Percentiles rank a stretch among this genome's conserved stretches.
Evolutionary conservation across 30 jellyfish, hydroid and myxozoan genomes (phyloP).

Genomic region (Aurelia aurita complex sp. Pacific): DNA sequence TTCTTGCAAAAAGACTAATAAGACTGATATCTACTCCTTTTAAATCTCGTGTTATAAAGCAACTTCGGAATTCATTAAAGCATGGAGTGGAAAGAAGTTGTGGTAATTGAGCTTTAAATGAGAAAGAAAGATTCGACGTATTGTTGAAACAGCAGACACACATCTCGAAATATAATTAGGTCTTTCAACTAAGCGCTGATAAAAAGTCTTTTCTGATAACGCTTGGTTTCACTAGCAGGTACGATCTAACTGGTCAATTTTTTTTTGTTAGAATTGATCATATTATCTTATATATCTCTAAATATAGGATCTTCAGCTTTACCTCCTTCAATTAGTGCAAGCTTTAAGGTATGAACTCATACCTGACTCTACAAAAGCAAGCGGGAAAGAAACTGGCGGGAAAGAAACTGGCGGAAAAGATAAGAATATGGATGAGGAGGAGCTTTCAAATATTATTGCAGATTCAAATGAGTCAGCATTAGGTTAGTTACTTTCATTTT

Average conservation of each 20-base stretch:
- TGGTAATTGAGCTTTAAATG: too few relatives aligned
- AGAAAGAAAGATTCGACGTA: too few relatives aligned
- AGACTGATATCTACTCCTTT: too few relatives aligned
- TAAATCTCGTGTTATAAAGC: too few relatives aligned
- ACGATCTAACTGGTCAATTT: background rate
- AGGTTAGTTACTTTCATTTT: slow-evolving; percentile 10
- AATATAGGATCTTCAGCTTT: slow-evolving; percentile 83
- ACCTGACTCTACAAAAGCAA: background rate
- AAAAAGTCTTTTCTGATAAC: too few relatives aligned
- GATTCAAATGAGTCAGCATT: slow-evolving; percentile 3
- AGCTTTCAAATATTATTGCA: slow-evolving; percentile 21
- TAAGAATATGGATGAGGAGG: slow-evolving; percentile 17
- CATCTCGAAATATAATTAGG: too few relatives aligned
- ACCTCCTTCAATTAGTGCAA: slow-evolving; percentile 95
- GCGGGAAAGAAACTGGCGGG: slow-evolving; percentile 4
- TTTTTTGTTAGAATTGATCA: background rate
- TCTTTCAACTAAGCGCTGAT: too few relatives aligned
- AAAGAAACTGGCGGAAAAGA: slow-evolving; percentile 32
- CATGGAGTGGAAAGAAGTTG: too few relatives aligned
- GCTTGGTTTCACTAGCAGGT: background rate
- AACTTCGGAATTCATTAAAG: too few relatives aligned
- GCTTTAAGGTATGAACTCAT: slow-evolving; percentile 87
- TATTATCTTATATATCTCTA: background rate
- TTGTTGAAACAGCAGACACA: too few relatives aligned
- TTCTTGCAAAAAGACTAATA: too few relatives aligned